Conservation (phyloP, 2,888 invertebrate species). For the Microplitis deprimator region DNA sequence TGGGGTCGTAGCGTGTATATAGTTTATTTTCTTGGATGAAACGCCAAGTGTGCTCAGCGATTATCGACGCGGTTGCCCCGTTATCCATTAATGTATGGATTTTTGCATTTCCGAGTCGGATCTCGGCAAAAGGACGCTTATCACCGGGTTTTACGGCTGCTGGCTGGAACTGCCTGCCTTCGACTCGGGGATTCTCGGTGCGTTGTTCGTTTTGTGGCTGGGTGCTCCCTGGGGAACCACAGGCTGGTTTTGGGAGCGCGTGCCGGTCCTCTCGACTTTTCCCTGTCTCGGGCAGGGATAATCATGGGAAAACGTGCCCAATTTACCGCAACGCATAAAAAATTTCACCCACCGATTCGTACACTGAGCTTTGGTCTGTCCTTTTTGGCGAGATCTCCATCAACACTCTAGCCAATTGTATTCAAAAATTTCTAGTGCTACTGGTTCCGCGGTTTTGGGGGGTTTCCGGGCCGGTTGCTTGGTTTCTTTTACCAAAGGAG, state of each 20-base stretch:
- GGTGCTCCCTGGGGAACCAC: background rate
- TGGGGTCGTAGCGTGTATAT: no score
- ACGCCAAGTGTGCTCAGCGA: no score
- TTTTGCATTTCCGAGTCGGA: no score
- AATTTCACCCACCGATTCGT: background rate
- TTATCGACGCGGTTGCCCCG: no score
- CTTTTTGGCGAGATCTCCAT: constrained; percentile 3
- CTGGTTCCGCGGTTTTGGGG: background rate
- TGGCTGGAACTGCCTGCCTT: no score
- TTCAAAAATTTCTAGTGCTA: background rate
- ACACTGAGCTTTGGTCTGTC: background rate
- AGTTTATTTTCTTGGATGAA: no score
- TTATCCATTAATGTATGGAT: no score
- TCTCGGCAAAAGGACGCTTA: no score
- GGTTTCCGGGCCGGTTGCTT: background rate
- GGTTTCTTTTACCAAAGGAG: background rate
- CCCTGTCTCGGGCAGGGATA: constrained; percentile 8
- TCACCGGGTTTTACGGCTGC: no score
- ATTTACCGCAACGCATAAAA: background rate
- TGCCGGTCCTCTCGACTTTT: background rate
- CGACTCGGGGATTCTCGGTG: background rate
- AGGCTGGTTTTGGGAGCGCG: background rate
- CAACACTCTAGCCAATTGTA: background rate
- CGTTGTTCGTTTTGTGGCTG: no score
- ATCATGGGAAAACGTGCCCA: background rate